phyloP scores from a whole-genome alignment of 2,797 vertebrate species.

The Acanthiza pusilla region DNA sequence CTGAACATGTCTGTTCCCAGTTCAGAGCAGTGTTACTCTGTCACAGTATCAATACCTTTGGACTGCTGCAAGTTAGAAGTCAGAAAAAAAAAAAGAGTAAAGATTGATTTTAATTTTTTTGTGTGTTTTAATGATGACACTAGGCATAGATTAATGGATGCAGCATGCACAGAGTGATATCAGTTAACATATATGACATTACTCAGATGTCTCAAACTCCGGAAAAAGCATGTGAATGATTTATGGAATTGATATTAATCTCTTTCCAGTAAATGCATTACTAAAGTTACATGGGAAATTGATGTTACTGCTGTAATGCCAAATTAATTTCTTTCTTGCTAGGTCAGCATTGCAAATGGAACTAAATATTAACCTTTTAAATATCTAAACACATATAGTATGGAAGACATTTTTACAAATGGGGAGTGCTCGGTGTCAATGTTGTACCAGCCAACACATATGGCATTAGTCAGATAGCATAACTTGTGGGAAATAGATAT shows the following conservation, averaged over 20 bases:
- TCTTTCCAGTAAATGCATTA: conserved; percentile 95
- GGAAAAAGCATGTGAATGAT: conserved; percentile 92
- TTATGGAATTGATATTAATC: conserved; percentile 98
- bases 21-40: not conserved
- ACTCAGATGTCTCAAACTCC: conserved; percentile 82
- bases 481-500: not conserved
- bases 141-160: conserved; percentile 82
- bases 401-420: conserved; percentile 37
- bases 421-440: not conserved
- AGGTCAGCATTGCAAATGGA: conserved; percentile 81
- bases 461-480: not conserved
- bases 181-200: conserved; percentile 87
- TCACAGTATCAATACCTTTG: not conserved
- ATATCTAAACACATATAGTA: conserved; percentile 58
- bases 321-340: conserved; percentile 86
- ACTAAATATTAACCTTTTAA: conserved; percentile 76
- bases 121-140: conserved; percentile 75
- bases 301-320: conserved; percentile 86
- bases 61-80: conserved; percentile 36
- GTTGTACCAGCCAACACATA: not conserved
- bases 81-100: conserved; percentile 52
- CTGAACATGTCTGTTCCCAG: not conserved
- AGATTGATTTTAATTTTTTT: conserved; percentile 64
- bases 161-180: conserved; percentile 78
- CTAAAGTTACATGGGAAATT: conserved; percentile 87